Percentiles rank a stretch among this genome's conserved stretches.
Evolutionary conservation across 2,797 vertebrate species (phyloP).

Genomic region (Typhlichthys eigenmanni): DNA sequence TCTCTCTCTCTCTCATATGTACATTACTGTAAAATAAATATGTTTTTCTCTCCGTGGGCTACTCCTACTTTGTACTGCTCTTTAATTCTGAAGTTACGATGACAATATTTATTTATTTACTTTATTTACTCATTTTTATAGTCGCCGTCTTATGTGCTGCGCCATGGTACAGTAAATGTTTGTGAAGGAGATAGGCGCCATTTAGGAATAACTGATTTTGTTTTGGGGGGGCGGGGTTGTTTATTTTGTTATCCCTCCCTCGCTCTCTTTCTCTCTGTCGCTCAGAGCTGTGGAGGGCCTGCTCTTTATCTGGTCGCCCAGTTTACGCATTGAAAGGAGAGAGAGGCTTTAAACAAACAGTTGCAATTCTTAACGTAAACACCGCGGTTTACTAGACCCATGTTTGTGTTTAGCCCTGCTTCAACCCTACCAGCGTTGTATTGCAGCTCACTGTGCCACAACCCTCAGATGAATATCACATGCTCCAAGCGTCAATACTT

Average conservation of each 20-base stretch:
- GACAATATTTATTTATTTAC: slow-evolving; percentile 45
- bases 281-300: slow-evolving; percentile 28
- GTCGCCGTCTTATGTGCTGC: slow-evolving; percentile 75
- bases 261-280: slow-evolving; percentile 60
- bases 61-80: not conserved
- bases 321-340: slow-evolving; percentile 77
- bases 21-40: too few relatives aligned
- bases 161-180: slow-evolving; percentile 73
- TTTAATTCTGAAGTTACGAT: slow-evolving; percentile 11
- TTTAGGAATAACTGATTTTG: slow-evolving; percentile 48
- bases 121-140: slow-evolving; percentile 3
- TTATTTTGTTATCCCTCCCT: slow-evolving; percentile 74
- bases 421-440: slow-evolving; percentile 54
- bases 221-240: slow-evolving; percentile 40
- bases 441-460: slow-evolving; percentile 51
- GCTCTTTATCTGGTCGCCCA: slow-evolving; percentile 79
- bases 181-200: slow-evolving; percentile 69
- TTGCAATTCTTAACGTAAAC: slow-evolving; percentile 78
- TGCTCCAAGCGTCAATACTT: slow-evolving; percentile 56
- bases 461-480: slow-evolving; percentile 67
- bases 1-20: slow-evolving; percentile 15
- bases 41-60: not conserved
- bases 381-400: slow-evolving; percentile 75
- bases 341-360: slow-evolving; percentile 79
- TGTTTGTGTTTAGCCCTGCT: slow-evolving; percentile 75